Evolutionary conservation across 2,888 invertebrate genomes (phyloP).

Genomic region (Myopa testacea): DNA sequence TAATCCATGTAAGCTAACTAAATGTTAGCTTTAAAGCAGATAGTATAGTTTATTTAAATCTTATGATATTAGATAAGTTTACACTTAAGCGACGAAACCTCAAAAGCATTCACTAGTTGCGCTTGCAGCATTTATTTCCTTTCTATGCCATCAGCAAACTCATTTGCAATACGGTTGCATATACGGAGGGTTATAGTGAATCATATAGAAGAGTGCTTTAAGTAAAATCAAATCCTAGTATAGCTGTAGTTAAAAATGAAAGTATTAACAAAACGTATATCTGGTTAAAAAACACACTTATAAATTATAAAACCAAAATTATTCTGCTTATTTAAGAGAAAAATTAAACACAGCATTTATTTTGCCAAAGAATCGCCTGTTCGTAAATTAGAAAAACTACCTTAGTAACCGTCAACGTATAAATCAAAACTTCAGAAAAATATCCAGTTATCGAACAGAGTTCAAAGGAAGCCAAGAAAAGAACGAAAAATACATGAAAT

Average conservation of each 20-base stretch:
- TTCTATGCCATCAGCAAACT: not conserved
- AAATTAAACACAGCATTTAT: conserved; percentile 12
- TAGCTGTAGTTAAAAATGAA: conserved; percentile 22
- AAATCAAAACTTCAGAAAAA: too few species aligned
- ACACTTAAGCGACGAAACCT: conserved; percentile 6
- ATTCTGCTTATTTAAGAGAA: not conserved
- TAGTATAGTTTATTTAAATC: conserved; percentile 34
- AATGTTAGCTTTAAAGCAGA: too few species aligned
- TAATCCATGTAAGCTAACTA: not conserved
- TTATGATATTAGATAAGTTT: conserved; percentile 38
- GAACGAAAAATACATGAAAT: too few species aligned
- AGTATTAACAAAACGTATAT: too few species aligned
- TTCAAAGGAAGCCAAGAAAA: too few species aligned
- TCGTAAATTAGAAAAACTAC: conserved; percentile 9
- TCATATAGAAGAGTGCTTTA: conserved; percentile 9
- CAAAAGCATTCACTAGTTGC: not conserved
- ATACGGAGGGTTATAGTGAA: too few species aligned
- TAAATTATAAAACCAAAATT: not conserved
- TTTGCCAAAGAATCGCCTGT: conserved; percentile 12
- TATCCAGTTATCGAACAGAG: not conserved
- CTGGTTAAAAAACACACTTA: not conserved
- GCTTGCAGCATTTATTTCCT: not conserved
- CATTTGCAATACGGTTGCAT: not conserved
- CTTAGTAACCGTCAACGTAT: too few species aligned
- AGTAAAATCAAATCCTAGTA: conserved; percentile 31